A percentile compares a stretch with the other conserved stretches of the same genome.
phyloP scores from a whole-genome alignment of 1,140 invertebrate genomes.

The Linepithema humile region DNA sequence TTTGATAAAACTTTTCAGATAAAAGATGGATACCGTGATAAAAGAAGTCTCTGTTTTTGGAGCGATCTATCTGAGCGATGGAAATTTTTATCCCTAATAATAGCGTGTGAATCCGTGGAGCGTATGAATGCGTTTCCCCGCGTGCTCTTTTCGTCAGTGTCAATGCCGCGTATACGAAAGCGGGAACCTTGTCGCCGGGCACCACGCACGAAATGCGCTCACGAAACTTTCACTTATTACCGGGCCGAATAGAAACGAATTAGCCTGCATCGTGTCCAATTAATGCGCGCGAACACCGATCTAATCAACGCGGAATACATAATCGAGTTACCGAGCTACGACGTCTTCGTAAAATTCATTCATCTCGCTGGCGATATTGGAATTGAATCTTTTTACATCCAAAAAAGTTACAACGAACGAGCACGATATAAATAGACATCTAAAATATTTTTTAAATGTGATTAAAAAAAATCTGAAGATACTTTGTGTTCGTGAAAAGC shows the following conservation, averaged over 20 bases:
- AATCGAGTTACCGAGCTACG: not conserved
- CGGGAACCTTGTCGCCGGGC: conserved; percentile 16
- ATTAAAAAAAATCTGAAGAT: not conserved
- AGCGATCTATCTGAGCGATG: too few relatives aligned
- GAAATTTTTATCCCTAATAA: not conserved
- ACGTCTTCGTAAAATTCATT: not conserved
- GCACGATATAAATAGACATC: not conserved
- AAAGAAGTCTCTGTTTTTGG: too few relatives aligned
- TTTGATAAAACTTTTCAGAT: too few relatives aligned
- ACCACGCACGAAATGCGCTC: not conserved
- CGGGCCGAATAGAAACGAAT: conserved; percentile 21
- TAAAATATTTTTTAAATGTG: too few relatives aligned
- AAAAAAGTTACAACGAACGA: not conserved
- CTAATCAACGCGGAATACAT: not conserved
- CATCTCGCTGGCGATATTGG: not conserved
- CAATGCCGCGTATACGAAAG: conserved; percentile 43
- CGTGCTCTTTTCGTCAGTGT: not conserved
- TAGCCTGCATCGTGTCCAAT: conserved; percentile 30
- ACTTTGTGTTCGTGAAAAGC: not conserved
- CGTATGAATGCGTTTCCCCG: not conserved
- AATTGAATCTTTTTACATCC: not conserved
- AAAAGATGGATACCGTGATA: too few relatives aligned
- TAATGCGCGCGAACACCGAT: conserved; percentile 9
- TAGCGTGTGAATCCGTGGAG: not conserved
- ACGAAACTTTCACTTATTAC: conserved; percentile 39